Evolutionary conservation across 2,888 invertebrate species (phyloP).

Genomic region (Cephus spinipes): DNA sequence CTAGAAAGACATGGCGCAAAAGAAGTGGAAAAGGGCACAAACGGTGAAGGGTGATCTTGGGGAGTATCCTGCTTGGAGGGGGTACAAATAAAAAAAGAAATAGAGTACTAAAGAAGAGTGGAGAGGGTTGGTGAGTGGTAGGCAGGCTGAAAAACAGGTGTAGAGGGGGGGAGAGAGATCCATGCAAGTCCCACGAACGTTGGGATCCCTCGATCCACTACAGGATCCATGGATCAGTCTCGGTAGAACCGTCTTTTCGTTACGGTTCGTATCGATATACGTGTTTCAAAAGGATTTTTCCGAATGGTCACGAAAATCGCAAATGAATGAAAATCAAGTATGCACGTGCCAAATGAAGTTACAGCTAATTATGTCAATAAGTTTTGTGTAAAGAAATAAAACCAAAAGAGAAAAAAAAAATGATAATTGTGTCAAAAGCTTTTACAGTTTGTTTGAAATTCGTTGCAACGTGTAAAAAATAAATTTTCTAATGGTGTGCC

Average conservation of each 20-base stretch:
- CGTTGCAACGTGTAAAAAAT: not conserved
- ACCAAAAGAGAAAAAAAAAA: not conserved
- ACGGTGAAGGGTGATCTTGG: conserved; percentile 4
- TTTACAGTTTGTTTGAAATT: not conserved
- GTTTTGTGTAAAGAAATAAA: not conserved
- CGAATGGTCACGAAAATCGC: conserved; percentile 1
- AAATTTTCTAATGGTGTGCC: not conserved
- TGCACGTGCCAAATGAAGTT: not conserved
- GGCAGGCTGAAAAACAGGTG: conserved; percentile 45
- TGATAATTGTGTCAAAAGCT: not conserved
- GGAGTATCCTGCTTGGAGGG: not conserved
- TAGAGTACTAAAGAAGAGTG: conserved; percentile 5
- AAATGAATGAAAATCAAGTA: not conserved
- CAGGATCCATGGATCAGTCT: conserved; percentile 53
- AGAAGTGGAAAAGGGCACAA: conserved; percentile 13
- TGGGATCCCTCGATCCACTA: conserved; percentile 35
- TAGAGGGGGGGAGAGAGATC: conserved; percentile 36
- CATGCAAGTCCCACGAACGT: conserved; percentile 38
- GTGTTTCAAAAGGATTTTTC: conserved; percentile 6
- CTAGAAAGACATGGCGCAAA: conserved; percentile 24
- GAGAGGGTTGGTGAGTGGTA: conserved; percentile 25
- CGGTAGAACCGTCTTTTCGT: conserved; percentile 43
- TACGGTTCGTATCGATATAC: not conserved
- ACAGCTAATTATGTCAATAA: not conserved
- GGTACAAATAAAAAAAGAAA: not conserved